A percentile compares a stretch with the other conserved stretches of the same genome.
Conservation (phyloP, 2,888 invertebrate genomes). For the Gisinianus flammeolus region DNA sequence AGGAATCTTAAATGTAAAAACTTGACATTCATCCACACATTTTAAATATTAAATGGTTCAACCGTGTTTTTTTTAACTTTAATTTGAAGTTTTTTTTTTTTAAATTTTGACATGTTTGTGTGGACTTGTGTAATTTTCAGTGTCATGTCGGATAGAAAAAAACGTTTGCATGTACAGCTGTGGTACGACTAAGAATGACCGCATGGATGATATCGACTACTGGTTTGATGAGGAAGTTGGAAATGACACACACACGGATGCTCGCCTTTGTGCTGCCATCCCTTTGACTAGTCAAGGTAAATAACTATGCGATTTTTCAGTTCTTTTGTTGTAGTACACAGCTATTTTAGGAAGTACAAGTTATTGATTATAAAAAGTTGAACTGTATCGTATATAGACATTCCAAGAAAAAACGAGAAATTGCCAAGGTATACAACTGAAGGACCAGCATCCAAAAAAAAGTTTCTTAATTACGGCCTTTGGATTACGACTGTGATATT, state of each 20-base stretch:
- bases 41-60: not conserved
- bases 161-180: slow-evolving; percentile 55
- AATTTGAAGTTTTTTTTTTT: not conserved
- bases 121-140: slow-evolving; percentile 37
- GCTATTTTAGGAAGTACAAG: too few species aligned
- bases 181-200: slow-evolving; percentile 22
- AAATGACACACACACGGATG: not conserved
- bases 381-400: too few species aligned
- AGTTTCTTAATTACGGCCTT: slow-evolving; percentile 50
- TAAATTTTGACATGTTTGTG: not conserved
- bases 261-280: not conserved
- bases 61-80: not conserved
- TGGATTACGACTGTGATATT: slow-evolving; percentile 47
- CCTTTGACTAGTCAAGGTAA: too few species aligned
- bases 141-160: slow-evolving; percentile 42
- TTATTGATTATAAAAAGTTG: too few species aligned
- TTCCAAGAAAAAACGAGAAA: too few species aligned
- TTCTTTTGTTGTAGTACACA: too few species aligned
- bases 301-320: too few species aligned
- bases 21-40: not conserved
- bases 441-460: not conserved
- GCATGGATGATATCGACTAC: slow-evolving; percentile 46
- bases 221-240: not conserved
- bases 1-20: slow-evolving; percentile 35
- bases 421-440: not conserved